A percentile compares a stretch with the other conserved stretches of the same genome.
Conservation (phyloP, 2,797 vertebrate genomes). For the Malacoctenus gilli region DNA sequence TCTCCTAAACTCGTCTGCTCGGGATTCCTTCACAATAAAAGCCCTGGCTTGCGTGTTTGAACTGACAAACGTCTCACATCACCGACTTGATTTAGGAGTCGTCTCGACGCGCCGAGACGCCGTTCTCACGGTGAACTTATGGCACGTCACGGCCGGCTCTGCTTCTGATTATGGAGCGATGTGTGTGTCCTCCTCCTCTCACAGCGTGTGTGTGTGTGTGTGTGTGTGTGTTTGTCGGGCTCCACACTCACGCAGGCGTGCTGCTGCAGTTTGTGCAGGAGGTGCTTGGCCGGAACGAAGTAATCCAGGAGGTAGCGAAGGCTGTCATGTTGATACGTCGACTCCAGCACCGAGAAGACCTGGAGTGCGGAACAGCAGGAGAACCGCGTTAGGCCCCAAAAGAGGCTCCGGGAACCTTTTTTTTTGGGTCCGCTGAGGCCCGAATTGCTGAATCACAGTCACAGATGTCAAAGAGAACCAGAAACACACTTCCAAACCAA, state of each 20-base stretch:
- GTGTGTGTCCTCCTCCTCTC: constrained; percentile 45
- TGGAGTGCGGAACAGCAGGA: constrained; percentile 27
- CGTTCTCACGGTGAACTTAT: constrained; percentile 16
- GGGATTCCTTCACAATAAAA: too few relatives aligned
- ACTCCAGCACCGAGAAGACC: constrained; percentile 86
- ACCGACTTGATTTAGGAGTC: constrained; percentile 2
- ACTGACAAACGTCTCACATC: background rate
- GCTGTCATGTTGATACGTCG: constrained; percentile 86
- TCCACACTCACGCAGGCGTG: constrained; percentile 82
- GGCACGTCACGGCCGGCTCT: constrained; percentile 22
- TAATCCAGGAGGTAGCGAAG: constrained; percentile 85
- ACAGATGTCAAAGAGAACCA: too few relatives aligned
- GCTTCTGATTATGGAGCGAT: constrained; percentile 47
- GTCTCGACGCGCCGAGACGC: constrained; percentile 6
- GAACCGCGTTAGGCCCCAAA: background rate
- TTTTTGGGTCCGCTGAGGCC: too few relatives aligned
- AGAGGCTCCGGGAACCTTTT: too few relatives aligned
- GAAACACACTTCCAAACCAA: too few relatives aligned
- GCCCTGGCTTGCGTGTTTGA: too few relatives aligned
- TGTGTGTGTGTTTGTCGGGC: too few relatives aligned
- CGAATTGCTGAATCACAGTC: too few relatives aligned
- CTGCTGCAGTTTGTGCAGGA: constrained; percentile 85
- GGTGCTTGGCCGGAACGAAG: constrained; percentile 85
- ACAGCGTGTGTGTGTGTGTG: constrained; percentile 13
- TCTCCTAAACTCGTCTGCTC: too few relatives aligned